A percentile compares a stretch with the other conserved stretches of the same genome.
Evolutionary conservation across 2,797 vertebrate species (phyloP).

Genomic region (Pelobates cultripes): DNA sequence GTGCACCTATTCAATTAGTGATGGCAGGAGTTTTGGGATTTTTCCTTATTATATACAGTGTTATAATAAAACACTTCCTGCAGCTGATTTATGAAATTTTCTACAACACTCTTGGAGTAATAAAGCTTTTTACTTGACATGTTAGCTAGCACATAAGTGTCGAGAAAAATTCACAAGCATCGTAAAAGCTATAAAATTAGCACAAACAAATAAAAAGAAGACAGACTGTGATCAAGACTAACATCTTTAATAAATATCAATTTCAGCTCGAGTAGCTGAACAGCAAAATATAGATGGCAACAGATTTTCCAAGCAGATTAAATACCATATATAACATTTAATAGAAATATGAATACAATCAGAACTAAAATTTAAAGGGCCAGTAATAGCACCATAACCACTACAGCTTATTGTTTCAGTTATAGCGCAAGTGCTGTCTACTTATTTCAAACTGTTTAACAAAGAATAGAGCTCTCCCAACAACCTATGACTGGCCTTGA

Average conservation of each 20-base stretch:
- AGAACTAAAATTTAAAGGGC: no score
- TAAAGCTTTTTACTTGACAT: constrained; percentile 42
- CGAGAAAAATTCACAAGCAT: constrained; percentile 26
- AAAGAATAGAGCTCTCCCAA: no score
- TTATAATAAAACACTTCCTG: constrained; percentile 8
- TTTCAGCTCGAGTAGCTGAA: constrained; percentile 17
- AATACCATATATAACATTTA: no score
- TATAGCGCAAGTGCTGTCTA: no score
- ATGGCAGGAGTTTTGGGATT: constrained; percentile 12
- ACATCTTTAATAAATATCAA: constrained; percentile 39
- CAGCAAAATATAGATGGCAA: not conserved
- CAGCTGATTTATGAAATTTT: constrained; percentile 23
- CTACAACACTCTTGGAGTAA: constrained; percentile 18
- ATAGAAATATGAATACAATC: no score
- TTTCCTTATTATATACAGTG: constrained; percentile 21
- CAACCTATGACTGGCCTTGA: no score
- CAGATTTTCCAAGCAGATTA: no score
- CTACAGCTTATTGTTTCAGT: no score
- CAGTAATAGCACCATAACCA: no score
- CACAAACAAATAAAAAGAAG: constrained; percentile 41
- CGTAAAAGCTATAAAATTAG: constrained; percentile 41
- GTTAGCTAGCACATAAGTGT: constrained; percentile 37
- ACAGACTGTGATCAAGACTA: constrained; percentile 31
- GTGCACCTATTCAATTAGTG: constrained; percentile 15
- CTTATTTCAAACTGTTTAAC: no score